Evolutionary conservation across 64 coral and sea anemone species (phyloP).

Genomic region (Porites lutea): DNA sequence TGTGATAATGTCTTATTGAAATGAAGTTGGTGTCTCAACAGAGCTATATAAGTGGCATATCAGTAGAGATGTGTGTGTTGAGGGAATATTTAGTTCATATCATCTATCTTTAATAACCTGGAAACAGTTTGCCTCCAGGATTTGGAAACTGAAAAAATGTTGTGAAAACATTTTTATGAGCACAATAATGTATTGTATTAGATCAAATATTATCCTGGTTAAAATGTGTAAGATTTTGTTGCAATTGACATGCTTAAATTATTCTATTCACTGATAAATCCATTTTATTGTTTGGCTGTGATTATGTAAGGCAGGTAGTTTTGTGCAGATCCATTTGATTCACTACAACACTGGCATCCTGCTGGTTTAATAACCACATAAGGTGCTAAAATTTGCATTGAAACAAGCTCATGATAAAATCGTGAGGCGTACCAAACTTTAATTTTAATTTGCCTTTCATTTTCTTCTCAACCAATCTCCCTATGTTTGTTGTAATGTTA

Average conservation of each 20-base stretch:
- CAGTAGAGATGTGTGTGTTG: background rate
- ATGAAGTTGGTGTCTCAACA: background rate
- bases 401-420: background rate
- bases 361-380: background rate
- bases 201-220: background rate
- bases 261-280: too few species aligned
- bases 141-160: background rate
- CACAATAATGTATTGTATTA: background rate
- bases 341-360: too few species aligned
- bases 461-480: too few species aligned
- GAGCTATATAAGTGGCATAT: background rate
- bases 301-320: too few species aligned
- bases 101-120: constrained; percentile 50
- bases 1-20: background rate
- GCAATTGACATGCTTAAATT: too few species aligned
- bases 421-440: too few species aligned
- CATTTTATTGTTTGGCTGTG: too few species aligned
- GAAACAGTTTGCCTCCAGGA: constrained; percentile 20
- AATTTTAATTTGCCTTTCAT: background rate
- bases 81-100: background rate
- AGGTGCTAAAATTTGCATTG: background rate
- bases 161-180: background rate
- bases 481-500: too few species aligned
- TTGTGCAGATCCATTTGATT: too few species aligned
- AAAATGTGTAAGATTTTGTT: too few species aligned